Base-by-base conservation (phyloP, 1,140 invertebrate species). In the Drosophila hydei region DNA sequence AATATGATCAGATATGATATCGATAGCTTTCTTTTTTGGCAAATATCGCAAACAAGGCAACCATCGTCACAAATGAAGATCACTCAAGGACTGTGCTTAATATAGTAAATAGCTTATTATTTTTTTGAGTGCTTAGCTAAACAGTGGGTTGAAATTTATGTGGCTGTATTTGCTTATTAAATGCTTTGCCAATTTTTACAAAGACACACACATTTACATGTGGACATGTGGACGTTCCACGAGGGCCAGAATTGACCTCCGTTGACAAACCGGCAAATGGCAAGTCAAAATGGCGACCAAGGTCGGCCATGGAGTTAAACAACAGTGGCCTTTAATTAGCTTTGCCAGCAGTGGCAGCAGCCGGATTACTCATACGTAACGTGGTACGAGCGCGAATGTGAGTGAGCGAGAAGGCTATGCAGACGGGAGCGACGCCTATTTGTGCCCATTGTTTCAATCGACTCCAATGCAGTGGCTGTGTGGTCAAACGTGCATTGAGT, bases 401-500 rank as follows among this genome's bases (percentile, higher is more conserved):
- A 60, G 43, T n/a, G 16, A 40, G 27, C 27, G 33, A 27, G n/a
- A 16, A 19, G 30, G 30, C 25, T 12, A 27, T 12, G 25, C 58
- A 8, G 50, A 3, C 16, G 11, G 56, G 4, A 8, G n/a, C 38
- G 16, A 42, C 14, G 38, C 38, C 36, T 43, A n/a, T 42, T 42
- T 16, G 14, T 40, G 27, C 47, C 72, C 43, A 85, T 87, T 84
- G 81, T 84, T 85, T 87, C 51, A 85, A 51, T 43, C 3, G 56
- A 59, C 42, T 45, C 25, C 23, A 45, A n/a, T 55, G 36, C 18
- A 59, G 25, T 65, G 52, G 11, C 16, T 64, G 60, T 78, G 48
- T 87, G 80, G 80, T 85, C 80, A 85, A 87, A 85, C 81, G 81
- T 85, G 80, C 80, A 87, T 85, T 85, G 80, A 71, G 73, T 70